Percentiles rank a stretch among this genome's conserved stretches.
Evolutionary conservation across 2,888 invertebrate species (phyloP).

Genomic region (Plebejus argus): DNA sequence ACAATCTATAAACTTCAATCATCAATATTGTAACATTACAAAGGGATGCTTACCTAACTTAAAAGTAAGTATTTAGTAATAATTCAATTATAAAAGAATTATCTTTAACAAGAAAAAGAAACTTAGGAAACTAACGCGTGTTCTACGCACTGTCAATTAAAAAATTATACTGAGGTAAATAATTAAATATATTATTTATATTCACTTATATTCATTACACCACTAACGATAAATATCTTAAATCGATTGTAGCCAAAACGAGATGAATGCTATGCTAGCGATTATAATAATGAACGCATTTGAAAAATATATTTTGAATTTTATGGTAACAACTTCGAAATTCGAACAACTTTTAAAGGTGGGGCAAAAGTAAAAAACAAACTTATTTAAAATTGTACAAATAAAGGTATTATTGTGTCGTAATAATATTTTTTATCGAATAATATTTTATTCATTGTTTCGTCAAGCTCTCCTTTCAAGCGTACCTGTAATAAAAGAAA

Average conservation of each 20-base stretch:
- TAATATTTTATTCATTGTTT: conserved; percentile 54
- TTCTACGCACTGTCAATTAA: conserved; percentile 29
- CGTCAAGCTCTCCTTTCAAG: conserved; percentile 63
- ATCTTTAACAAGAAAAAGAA: conserved; percentile 31
- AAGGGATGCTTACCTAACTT: conserved; percentile 72
- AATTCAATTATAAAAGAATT: conserved; percentile 31
- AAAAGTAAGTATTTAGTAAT: conserved; percentile 50
- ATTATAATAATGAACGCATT: conserved; percentile 1
- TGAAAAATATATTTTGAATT: conserved; percentile 33
- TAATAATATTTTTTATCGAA: conserved; percentile 51
- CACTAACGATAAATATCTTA: conserved; percentile 13
- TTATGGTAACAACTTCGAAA: conserved; percentile 42
- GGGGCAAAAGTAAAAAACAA: conserved; percentile 49
- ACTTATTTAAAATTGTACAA: conserved; percentile 62
- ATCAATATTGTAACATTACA: conserved; percentile 56
- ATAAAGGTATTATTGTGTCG: conserved; percentile 57
- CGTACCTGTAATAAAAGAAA: conserved; percentile 63
- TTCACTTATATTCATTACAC: conserved; percentile 7
- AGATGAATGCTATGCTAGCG: not conserved
- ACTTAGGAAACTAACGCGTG: conserved; percentile 31
- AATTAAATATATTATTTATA: conserved; percentile 30
- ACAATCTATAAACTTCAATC: conserved; percentile 57
- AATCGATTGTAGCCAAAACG: conserved; percentile 20
- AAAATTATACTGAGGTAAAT: conserved; percentile 34
- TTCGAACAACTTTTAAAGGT: conserved; percentile 50